Evolutionary conservation across 2,797 vertebrate genomes (phyloP).

Genomic region (Huso huso): DNA sequence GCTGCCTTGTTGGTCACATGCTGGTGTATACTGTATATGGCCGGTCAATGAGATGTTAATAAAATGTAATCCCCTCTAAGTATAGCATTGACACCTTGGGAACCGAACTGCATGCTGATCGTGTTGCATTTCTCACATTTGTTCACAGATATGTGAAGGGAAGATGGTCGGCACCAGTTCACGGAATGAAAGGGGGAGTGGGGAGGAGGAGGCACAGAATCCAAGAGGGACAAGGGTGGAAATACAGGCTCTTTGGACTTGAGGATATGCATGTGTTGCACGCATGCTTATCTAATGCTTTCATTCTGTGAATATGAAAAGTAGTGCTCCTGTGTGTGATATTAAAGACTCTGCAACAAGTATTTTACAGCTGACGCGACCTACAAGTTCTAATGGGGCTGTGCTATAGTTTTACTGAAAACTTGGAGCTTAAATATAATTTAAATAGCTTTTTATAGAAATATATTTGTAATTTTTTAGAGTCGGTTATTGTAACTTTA

Average conservation of each 20-base stretch:
- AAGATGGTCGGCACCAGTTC: slow-evolving; percentile 27
- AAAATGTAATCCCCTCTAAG: slow-evolving; percentile 21
- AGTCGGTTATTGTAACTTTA: slow-evolving; percentile 66
- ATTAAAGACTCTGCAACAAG: background rate
- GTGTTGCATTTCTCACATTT: slow-evolving; percentile 30
- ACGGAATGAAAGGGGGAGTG: slow-evolving; percentile 32
- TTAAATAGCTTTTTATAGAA: slow-evolving; percentile 77
- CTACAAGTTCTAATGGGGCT: slow-evolving; percentile 30
- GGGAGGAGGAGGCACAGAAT: slow-evolving; percentile 15
- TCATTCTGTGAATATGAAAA: slow-evolving; percentile 19
- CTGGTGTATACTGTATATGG: slow-evolving; percentile 29
- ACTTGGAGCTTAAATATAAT: slow-evolving; percentile 66
- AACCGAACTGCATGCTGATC: slow-evolving; percentile 34
- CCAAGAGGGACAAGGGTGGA: too few relatives aligned
- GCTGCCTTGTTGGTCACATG: background rate
- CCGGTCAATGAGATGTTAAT: slow-evolving; percentile 20
- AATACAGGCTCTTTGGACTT: background rate
- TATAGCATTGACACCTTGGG: slow-evolving; percentile 30
- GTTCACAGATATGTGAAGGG: slow-evolving; percentile 57
- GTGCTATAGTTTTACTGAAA: slow-evolving; percentile 48
- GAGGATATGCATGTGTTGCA: background rate
- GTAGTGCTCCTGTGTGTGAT: slow-evolving; percentile 22
- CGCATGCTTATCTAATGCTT: background rate
- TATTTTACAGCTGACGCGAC: slow-evolving; percentile 24
- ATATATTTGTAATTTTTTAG: slow-evolving; percentile 89